phyloP scores from a whole-genome alignment of 2,113 vertebrate genomes.

The western clawed frog (Xenopus tropicalis) region UCB_Xtro_10.0 CM004451.2:4396001-4396500 shows the following conservation, averaged over 20 bases:
- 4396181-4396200: too few relatives aligned
- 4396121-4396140: background rate
- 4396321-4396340: background rate
- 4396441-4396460: too few relatives aligned
- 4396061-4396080: background rate
- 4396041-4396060: background rate
- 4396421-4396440: too few relatives aligned
- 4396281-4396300: background rate
- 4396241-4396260: constrained; percentile 10
- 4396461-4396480: too few relatives aligned
- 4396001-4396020: background rate
- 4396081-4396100: background rate
- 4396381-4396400: background rate
- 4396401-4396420: too few relatives aligned
- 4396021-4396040: background rate
- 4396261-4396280: constrained; percentile 5
- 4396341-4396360: background rate
- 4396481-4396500: too few relatives aligned
- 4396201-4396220: too few relatives aligned
- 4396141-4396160: background rate
- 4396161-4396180: too few relatives aligned
- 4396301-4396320: background rate
- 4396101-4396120: background rate
- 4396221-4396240: constrained; percentile 1
- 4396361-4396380: background rate